Percentiles rank a stretch among this genome's conserved stretches.
Conservation (phyloP, 2,113 vertebrate genomes). For the Cryptomyrus ogoouensis region DNA sequence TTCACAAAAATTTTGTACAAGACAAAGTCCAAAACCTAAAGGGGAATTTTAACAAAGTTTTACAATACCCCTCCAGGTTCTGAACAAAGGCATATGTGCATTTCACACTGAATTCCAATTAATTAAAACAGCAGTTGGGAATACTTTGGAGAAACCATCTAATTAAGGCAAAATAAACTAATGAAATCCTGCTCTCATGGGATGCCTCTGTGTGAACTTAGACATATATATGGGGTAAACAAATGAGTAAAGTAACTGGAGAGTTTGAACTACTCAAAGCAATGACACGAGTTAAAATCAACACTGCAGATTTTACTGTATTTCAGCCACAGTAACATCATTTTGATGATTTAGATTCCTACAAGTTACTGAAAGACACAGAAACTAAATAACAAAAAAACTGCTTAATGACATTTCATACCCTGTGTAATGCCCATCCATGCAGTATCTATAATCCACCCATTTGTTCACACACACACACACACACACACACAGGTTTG, state of each 20-base stretch:
- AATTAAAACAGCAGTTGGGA: not conserved
- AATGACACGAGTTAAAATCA: not conserved
- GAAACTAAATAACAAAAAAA: not conserved
- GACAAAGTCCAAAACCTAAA: not conserved
- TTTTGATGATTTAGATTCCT: not conserved
- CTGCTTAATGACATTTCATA: not conserved
- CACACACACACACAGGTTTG: not conserved
- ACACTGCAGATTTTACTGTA: not conserved
- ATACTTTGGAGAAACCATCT: not conserved
- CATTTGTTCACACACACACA: not conserved
- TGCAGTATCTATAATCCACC: not conserved
- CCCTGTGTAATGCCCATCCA: not conserved
- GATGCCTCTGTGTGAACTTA: not conserved
- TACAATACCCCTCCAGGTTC: not conserved
- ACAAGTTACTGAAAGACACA: not conserved
- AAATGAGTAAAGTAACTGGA: not conserved
- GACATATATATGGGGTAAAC: not conserved
- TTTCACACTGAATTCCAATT: not conserved
- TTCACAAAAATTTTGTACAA: not conserved
- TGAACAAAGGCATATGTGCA: not conserved
- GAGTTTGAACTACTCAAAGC: not conserved
- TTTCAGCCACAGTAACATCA: not conserved
- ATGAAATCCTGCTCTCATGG: not conserved
- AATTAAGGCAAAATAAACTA: not conserved
- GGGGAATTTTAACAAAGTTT: not conserved